Conservation (phyloP, 2,113 vertebrate genomes). For the Oostethus manadensis region DNA sequence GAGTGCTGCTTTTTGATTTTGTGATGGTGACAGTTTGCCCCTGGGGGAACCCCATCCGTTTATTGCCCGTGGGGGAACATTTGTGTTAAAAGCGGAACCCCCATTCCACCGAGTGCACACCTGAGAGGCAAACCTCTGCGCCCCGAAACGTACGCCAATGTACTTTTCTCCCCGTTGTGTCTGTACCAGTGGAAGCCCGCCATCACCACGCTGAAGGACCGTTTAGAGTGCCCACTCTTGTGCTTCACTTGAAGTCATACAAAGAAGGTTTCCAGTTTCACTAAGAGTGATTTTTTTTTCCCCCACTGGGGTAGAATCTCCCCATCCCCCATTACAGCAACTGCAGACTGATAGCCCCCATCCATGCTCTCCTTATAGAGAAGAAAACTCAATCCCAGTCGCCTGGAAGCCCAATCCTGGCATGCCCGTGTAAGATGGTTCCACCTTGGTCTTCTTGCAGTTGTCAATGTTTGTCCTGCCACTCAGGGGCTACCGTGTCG, state of each 20-base stretch:
- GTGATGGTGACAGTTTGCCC: too few relatives aligned
- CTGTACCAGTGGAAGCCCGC: not conserved
- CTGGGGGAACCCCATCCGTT: too few relatives aligned
- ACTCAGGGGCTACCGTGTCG: constrained; percentile 29
- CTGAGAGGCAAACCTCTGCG: not conserved
- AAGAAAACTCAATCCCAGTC: constrained; percentile 44
- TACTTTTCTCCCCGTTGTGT: not conserved
- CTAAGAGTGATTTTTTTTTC: constrained; percentile 56
- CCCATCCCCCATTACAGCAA: constrained; percentile 65
- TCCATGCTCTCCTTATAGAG: constrained; percentile 32
- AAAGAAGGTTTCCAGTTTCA: constrained; percentile 73
- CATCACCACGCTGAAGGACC: constrained; percentile 1
- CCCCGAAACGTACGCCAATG: not conserved
- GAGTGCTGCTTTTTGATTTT: too few relatives aligned
- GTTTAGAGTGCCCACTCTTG: constrained; percentile 21
- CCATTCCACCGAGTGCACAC: not conserved
- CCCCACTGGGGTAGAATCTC: constrained; percentile 48
- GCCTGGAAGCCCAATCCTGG: constrained; percentile 3
- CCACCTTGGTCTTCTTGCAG: not conserved
- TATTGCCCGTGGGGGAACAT: too few relatives aligned
- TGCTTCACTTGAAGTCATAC: constrained; percentile 49
- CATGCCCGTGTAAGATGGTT: not conserved
- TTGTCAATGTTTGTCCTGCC: constrained; percentile 39
- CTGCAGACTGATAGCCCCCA: constrained; percentile 54
- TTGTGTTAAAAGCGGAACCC: too few relatives aligned